Percentiles rank a stretch among this genome's conserved stretches.
phyloP scores from a whole-genome alignment of 2,888 invertebrate genomes.

The Latheticus oryzae region DNA sequence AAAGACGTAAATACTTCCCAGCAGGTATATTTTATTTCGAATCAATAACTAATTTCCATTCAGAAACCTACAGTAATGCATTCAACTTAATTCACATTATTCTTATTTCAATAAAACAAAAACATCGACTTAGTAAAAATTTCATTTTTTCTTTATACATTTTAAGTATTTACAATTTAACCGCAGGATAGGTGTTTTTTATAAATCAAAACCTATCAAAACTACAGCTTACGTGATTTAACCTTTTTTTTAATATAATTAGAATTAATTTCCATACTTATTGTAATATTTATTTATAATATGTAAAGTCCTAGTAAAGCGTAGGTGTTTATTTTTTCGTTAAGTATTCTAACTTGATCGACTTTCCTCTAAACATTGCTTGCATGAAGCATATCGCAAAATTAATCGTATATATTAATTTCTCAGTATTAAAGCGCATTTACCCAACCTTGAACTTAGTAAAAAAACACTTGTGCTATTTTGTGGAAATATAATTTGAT shows the following conservation, averaged over 20 bases:
- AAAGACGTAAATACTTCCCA: constrained; percentile 22
- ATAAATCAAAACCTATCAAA: too few species aligned
- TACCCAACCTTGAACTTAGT: constrained; percentile 31
- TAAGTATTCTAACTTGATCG: neutral
- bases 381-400: constrained; percentile 29
- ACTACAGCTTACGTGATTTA: too few species aligned
- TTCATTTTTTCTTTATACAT: too few species aligned
- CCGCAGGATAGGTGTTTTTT: too few species aligned
- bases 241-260: too few species aligned
- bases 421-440: constrained; percentile 23
- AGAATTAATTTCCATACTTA: too few species aligned
- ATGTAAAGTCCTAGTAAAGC: too few species aligned
- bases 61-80: constrained; percentile 16
- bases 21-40: constrained; percentile 22
- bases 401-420: constrained; percentile 28
- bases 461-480: neutral
- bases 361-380: constrained; percentile 4
- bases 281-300: too few species aligned
- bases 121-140: too few species aligned
- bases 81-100: constrained; percentile 1
- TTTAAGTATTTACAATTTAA: too few species aligned
- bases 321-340: too few species aligned
- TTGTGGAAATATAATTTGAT: neutral
- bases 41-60: constrained; percentile 38
- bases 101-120: constrained; percentile 7